Base-by-base conservation (phyloP, 2,797 vertebrate species). In the Perodicticus potto region DNA sequence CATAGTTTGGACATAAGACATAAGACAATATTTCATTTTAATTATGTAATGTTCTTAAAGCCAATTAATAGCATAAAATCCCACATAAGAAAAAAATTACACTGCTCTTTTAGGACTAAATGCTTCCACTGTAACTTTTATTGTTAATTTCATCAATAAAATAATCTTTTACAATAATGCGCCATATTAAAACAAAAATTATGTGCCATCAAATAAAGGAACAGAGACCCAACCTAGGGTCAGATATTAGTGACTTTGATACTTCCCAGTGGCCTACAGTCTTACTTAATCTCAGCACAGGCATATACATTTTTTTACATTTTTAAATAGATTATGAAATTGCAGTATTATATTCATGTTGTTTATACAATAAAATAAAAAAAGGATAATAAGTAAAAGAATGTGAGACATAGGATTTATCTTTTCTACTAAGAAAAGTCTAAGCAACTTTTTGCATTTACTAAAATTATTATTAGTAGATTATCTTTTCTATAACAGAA, bases 11-110 rank as follows among this genome's bases (percentile, higher is more conserved):
- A n/a, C n/a, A n/a, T n/a, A n/a, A n/a, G n/a, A n/a, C n/a, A n/a
- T n/a, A n/a, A n/a, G 65, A 53, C 0, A 78, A 80, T 96, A 90
- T 29, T 97, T 94, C 89, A 20, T 14, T 29, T 84, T 63, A 37
- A 67, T 70, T 89, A 82, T 55, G 25, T 73, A 77, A 63, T 76
- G 37, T 45, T 83, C 22, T 86, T 3, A 77, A 91, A 76, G 11
- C 13, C 88, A 84, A 86, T 61, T 43, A 92, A 43, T 80, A 61
- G 20, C 34, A 63, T 49, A 89, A 63, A 78, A 95, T 29, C 5
- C 17, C 25, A 57, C 16, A 57, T 12, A 23, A 83, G 25, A 43
- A 78, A 90, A 92, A 22, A 13, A 10, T 67, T 43, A 83, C 1
- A 11, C 3, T 74, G 2, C 2, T 10, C n/a, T 63, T 78, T 76